Evolutionary conservation across 2,113 vertebrate genomes (phyloP).

Genomic region (Ailuropoda melanoleuca): DNA sequence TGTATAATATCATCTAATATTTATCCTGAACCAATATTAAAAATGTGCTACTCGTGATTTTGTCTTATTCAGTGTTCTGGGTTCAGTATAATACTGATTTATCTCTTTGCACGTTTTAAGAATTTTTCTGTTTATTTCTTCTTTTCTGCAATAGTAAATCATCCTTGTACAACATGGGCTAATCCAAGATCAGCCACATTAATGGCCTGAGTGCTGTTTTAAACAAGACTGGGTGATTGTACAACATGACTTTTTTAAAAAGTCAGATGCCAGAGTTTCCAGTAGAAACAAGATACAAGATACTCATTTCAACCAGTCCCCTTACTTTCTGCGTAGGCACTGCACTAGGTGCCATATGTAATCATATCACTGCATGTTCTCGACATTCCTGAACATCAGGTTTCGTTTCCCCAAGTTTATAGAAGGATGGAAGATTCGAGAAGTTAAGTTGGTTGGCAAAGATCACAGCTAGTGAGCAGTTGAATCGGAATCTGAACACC

Average conservation of each 20-base stretch:
- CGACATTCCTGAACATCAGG: neutral
- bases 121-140: neutral
- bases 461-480: neutral
- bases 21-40: neutral
- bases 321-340: neutral
- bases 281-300: neutral
- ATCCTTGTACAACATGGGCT: neutral
- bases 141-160: neutral
- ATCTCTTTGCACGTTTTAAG: neutral
- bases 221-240: neutral
- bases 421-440: neutral
- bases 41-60: neutral
- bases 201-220: neutral
- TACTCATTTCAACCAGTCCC: neutral
- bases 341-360: neutral
- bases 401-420: constrained; percentile 37
- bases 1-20: constrained; percentile 35
- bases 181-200: constrained; percentile 5
- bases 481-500: neutral
- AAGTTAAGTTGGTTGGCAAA: constrained; percentile 17
- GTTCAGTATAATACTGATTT: neutral
- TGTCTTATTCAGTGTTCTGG: neutral
- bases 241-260: neutral
- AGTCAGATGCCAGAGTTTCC: constrained; percentile 11
- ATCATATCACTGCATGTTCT: neutral